Evolutionary conservation across 2,888 invertebrate genomes (phyloP).

Genomic region (Parnassius glacialis): DNA sequence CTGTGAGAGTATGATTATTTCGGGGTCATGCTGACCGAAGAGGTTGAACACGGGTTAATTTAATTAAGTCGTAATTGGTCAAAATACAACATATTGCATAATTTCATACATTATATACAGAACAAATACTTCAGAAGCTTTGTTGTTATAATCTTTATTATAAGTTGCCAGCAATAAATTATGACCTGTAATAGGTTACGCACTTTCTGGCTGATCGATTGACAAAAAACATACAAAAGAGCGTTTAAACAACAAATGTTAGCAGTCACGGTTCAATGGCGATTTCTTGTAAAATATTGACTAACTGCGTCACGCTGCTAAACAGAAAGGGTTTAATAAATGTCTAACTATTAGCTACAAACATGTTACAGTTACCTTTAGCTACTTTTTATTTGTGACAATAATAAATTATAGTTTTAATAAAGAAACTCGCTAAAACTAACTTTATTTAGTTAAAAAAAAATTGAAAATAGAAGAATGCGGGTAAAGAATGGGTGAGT

Average conservation of each 20-base stretch:
- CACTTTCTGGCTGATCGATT: constrained; percentile 36
- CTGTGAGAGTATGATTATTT: too few relatives aligned
- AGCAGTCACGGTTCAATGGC: constrained; percentile 35
- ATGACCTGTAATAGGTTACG: constrained; percentile 3
- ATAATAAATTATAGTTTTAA: too few relatives aligned
- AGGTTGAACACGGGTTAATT: too few relatives aligned
- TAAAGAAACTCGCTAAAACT: too few relatives aligned
- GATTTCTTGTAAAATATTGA: constrained; percentile 37
- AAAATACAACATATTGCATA: too few relatives aligned
- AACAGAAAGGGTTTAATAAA: constrained; percentile 30
- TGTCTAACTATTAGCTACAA: constrained; percentile 2
- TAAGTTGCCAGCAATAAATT: constrained; percentile 5
- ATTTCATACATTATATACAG: too few relatives aligned
- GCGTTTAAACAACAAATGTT: constrained; percentile 30
- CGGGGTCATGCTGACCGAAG: too few relatives aligned
- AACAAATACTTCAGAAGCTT: too few relatives aligned
- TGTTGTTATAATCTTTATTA: constrained; percentile 1
- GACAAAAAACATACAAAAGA: constrained; percentile 26
- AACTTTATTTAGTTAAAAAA: too few relatives aligned
- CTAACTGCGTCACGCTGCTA: constrained; percentile 39
- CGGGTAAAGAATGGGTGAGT: too few relatives aligned
- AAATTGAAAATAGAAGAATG: too few relatives aligned
- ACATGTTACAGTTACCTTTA: background rate
- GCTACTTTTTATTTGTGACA: background rate
- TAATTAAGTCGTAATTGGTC: too few relatives aligned